Percentiles rank a stretch among this genome's conserved stretches.
phyloP scores from a whole-genome alignment of 92 coral and sea anemone species.

The Zoanthus solanderi region DNA sequence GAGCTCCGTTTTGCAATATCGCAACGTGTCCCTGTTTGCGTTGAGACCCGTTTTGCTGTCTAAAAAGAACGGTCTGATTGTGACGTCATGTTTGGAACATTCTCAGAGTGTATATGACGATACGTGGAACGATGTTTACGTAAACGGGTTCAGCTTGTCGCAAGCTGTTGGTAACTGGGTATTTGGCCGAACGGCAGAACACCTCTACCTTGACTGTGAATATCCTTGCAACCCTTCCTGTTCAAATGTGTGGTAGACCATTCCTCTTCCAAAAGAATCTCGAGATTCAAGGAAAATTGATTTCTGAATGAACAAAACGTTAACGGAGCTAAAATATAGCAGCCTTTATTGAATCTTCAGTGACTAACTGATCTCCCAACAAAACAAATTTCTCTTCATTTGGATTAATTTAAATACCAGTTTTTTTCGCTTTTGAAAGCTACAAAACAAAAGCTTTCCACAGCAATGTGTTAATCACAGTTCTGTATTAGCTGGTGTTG shows the following conservation, averaged over 20 bases:
- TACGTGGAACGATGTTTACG: slow-evolving; percentile 82
- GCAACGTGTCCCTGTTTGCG: slow-evolving; percentile 82
- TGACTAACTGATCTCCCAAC: too few relatives aligned
- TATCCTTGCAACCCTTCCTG: slow-evolving; percentile 89
- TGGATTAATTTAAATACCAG: too few relatives aligned
- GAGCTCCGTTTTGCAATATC: slow-evolving; percentile 70
- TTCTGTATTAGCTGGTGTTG: too few relatives aligned
- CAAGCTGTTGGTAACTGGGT: slow-evolving; percentile 91
- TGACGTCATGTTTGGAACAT: slow-evolving; percentile 95
- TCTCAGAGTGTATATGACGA: slow-evolving; percentile 88
- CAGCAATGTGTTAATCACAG: too few relatives aligned
- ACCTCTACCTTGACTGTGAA: slow-evolving; percentile 82
- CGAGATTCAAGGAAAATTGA: too few relatives aligned
- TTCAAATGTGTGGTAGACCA: slow-evolving; percentile 72
- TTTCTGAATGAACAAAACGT: too few relatives aligned
- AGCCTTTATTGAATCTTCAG: too few relatives aligned
- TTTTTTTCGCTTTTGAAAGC: too few relatives aligned
- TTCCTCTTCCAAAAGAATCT: too few relatives aligned
- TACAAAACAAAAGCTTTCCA: too few relatives aligned
- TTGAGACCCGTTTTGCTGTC: slow-evolving; percentile 81
- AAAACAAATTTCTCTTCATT: too few relatives aligned
- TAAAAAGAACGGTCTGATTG: slow-evolving; percentile 67
- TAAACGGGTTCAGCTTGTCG: slow-evolving; percentile 77
- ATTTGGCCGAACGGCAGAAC: slow-evolving; percentile 73
- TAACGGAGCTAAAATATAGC: too few relatives aligned